Conservation (phyloP, 2,113 vertebrate genomes). For the Tinamus guttatus region DNA sequence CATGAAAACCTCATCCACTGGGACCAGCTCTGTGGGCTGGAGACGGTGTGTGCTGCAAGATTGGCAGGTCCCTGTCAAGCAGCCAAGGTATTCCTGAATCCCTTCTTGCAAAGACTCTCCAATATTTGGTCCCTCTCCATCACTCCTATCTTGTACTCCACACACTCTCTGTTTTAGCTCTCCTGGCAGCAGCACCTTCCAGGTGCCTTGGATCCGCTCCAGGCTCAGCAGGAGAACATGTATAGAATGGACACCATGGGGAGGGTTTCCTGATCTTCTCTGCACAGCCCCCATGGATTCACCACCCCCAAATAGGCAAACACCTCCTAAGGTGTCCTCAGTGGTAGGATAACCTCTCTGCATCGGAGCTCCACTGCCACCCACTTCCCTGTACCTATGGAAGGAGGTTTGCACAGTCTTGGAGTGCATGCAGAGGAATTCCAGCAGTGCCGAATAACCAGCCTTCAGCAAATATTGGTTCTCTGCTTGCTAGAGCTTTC, state of each 20-base stretch:
- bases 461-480: neutral
- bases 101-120: neutral
- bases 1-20: neutral
- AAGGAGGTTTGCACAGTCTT: neutral
- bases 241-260: neutral
- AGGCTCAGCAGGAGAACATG: neutral
- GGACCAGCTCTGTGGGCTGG: neutral
- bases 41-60: neutral
- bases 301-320: neutral
- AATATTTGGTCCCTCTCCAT: neutral
- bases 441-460: neutral
- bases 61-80: constrained; percentile 13
- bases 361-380: rapidly evolving
- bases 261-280: neutral
- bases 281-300: neutral
- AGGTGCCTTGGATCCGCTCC: constrained; percentile 9
- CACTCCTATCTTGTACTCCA: neutral
- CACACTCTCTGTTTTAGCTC: neutral
- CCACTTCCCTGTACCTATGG: neutral
- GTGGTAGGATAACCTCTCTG: neutral
- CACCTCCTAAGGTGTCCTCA: neutral
- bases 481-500: neutral
- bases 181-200: neutral
- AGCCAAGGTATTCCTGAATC: constrained; percentile 37
- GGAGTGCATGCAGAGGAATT: neutral